Percentiles rank a stretch among this genome's conserved stretches.
phyloP scores from a whole-genome alignment of 2,797 vertebrate genomes.

The Pteronotus mesoamericanus region DNA sequence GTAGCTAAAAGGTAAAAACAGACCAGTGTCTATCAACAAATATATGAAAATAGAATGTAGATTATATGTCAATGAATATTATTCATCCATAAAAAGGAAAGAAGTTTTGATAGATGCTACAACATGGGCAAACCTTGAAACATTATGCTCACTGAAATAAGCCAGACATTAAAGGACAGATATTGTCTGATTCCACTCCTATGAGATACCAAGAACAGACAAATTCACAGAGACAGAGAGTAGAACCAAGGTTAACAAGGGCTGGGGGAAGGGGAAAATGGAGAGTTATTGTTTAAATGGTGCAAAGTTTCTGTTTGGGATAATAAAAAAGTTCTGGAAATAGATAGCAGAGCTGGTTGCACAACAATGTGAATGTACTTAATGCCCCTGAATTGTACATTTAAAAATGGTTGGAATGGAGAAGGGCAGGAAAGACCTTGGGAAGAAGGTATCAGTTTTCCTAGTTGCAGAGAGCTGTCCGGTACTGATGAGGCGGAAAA shows the following conservation, averaged over 20 bases:
- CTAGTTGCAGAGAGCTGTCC: not conserved
- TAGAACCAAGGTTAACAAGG: not conserved
- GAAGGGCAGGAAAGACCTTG: not conserved
- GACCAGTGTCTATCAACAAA: not conserved
- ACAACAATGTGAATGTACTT: not conserved
- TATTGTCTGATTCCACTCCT: not conserved
- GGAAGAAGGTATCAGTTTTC: not conserved
- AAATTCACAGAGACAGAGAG: not conserved
- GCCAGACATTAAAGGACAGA: not conserved
- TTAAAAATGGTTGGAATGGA: not conserved
- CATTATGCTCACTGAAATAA: not conserved
- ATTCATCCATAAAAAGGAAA: not conserved
- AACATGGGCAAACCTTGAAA: not conserved
- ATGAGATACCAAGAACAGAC: not conserved
- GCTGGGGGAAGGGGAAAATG: accelerated
- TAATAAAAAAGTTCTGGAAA: not conserved
- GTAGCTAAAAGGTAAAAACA: not conserved
- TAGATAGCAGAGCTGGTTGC: not conserved
- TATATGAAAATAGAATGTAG: too few relatives aligned
- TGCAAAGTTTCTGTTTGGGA: not conserved
- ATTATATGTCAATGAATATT: not conserved
- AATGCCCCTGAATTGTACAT: not conserved
- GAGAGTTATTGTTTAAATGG: not conserved
- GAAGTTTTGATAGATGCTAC: not conserved
- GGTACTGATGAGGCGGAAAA: not conserved